Evolutionary conservation across 2,113 vertebrate genomes (phyloP).

Genomic region (Passerina amoena): DNA sequence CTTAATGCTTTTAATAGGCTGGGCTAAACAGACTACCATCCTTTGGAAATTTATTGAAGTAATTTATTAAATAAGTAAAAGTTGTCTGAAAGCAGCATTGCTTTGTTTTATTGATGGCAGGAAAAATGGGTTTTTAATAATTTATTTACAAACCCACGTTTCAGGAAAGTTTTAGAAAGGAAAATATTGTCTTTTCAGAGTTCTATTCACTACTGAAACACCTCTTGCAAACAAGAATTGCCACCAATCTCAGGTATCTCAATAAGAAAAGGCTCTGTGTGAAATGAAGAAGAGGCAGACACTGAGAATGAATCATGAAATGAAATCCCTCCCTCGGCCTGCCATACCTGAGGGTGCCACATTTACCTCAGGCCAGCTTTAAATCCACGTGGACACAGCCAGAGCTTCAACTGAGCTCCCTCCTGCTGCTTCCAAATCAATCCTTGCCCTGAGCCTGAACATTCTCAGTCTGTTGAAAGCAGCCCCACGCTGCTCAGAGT

Average conservation of each 20-base stretch:
- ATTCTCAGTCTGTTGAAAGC: not conserved
- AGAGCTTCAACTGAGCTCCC: slow-evolving; percentile 14
- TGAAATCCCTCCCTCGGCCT: not conserved
- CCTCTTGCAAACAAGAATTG: not conserved
- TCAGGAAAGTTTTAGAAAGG: not conserved
- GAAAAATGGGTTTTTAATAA: slow-evolving; percentile 4
- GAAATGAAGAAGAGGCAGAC: slow-evolving; percentile 15
- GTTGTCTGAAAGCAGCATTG: slow-evolving; percentile 42
- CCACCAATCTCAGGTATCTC: not conserved
- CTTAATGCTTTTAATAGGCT: slow-evolving; percentile 81
- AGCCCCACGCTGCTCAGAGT: not conserved
- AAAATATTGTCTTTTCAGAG: not conserved
- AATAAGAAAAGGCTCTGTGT: not conserved
- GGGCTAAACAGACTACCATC: slow-evolving; percentile 76
- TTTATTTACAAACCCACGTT: slow-evolving; percentile 1
- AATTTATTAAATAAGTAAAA: slow-evolving; percentile 73
- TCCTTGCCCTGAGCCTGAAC: not conserved
- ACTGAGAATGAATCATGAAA: slow-evolving; percentile 9
- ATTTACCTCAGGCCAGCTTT: not conserved
- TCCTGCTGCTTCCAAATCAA: not conserved
- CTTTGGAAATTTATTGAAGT: slow-evolving; percentile 74
- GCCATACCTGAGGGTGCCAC: not conserved
- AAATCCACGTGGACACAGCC: not conserved
- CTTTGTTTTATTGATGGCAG: slow-evolving; percentile 33
- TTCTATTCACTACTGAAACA: not conserved